These are phyloP conservation scores for Pogonocichla stellata DNA, from an alignment of 2,113 vertebrate genomes.

Conservation along the genomic window DNA sequence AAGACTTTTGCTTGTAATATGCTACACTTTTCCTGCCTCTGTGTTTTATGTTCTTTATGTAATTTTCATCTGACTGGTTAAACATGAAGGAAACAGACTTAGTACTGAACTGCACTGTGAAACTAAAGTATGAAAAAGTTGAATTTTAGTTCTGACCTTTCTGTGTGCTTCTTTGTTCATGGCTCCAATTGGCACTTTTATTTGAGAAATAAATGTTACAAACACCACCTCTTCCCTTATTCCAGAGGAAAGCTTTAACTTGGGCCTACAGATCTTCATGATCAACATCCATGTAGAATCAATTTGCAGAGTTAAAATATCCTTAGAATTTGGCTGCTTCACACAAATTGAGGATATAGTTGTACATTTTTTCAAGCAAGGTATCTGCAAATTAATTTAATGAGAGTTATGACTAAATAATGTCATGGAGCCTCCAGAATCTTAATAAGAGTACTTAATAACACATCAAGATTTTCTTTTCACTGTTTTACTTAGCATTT, in stretches of 20 bases:
- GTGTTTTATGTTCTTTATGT: background rate
- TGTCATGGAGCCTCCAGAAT: background rate
- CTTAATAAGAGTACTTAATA: background rate
- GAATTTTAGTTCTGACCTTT: background rate
- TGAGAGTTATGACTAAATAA: constrained; percentile 9
- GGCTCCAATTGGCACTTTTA: background rate
- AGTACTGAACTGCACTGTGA: background rate
- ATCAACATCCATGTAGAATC: background rate
- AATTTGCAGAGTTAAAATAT: background rate
- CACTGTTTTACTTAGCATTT: background rate
- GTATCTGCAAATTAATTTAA: background rate
- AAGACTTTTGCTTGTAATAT: background rate
- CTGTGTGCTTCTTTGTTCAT: background rate
- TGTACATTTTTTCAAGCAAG: background rate
- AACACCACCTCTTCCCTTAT: background rate
- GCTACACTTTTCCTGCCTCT: background rate
- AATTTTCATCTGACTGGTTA: background rate
- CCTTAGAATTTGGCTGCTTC: background rate
- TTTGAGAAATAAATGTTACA: background rate
- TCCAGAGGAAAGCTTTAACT: background rate
- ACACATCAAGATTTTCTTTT: background rate
- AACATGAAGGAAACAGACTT: background rate
- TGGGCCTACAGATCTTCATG: background rate
- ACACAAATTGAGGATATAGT: background rate
- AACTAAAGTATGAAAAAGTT: background rate